phyloP scores from a whole-genome alignment of 2,113 vertebrate species.

The Thomomys bottae region DNA sequence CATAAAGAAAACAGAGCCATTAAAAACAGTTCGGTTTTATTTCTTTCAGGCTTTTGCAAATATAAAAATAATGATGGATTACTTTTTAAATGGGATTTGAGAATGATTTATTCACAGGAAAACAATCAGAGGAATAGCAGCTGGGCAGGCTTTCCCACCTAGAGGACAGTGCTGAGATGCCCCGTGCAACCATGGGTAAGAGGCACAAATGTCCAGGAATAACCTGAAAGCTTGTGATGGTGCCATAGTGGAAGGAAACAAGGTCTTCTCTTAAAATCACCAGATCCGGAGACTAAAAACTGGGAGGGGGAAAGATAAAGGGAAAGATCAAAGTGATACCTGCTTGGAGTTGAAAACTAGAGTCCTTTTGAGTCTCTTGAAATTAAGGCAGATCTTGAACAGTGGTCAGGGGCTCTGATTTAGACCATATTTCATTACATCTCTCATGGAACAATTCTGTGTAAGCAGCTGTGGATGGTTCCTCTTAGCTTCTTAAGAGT shows the following conservation, averaged over 20 bases:
- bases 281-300: not conserved
- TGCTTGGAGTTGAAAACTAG: not conserved
- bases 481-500: not conserved
- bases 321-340: not conserved
- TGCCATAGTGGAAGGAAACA: not conserved
- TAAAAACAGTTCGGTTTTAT: slow-evolving; percentile 23
- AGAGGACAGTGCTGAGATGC: too few species aligned
- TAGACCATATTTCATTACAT: not conserved
- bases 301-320: not conserved
- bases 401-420: not conserved
- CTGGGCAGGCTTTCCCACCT: not conserved
- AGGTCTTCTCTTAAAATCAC: not conserved
- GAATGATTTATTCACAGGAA: not conserved
- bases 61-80: slow-evolving; percentile 30
- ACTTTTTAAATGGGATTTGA: not conserved
- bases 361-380: not conserved
- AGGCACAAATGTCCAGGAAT: not conserved
- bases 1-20: not conserved
- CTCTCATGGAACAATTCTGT: not conserved
- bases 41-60: slow-evolving; percentile 30
- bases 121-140: not conserved
- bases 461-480: not conserved
- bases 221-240: not conserved
- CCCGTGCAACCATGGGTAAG: fast-evolving
- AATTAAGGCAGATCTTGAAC: not conserved